phyloP scores from a whole-genome alignment of 1,140 invertebrate species.

The Drosophila trapezifrons region DNA sequence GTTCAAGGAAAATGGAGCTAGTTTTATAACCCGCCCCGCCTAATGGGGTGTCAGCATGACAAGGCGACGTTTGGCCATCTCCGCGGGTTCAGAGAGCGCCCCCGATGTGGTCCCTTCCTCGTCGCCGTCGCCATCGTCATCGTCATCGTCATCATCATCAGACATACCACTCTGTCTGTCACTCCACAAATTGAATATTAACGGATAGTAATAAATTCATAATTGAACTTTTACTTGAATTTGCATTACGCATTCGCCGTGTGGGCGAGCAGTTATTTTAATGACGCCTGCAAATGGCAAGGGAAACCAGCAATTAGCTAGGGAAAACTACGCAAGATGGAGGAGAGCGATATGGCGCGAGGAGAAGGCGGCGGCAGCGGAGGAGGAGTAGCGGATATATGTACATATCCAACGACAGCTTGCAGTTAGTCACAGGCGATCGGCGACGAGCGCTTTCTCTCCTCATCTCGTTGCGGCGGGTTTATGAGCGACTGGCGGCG shows the following conservation, averaged over 20 bases:
- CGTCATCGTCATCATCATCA: constrained; percentile 7
- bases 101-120: constrained; percentile 33
- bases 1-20: constrained; percentile 78
- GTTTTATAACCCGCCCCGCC: constrained; percentile 42
- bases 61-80: constrained; percentile 38
- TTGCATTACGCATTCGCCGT: constrained; percentile 60
- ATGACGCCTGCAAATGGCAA: constrained; percentile 57
- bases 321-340: constrained; percentile 14
- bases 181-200: constrained; percentile 1
- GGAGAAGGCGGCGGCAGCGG: no score
- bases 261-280: constrained; percentile 74
- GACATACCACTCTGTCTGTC: neutral
- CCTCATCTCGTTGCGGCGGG: constrained; percentile 54
- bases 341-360: constrained; percentile 17
- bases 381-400: constrained; percentile 6
- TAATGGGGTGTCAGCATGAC: constrained; percentile 49
- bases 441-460: constrained; percentile 65
- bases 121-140: neutral
- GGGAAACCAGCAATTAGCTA: constrained; percentile 54
- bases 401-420: constrained; percentile 22
- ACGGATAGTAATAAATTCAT: constrained; percentile 9
- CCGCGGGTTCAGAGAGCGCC: constrained; percentile 25
- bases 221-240: constrained; percentile 67
- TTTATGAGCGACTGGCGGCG: constrained; percentile 50
- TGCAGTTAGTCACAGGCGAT: constrained; percentile 66